Evolutionary conservation across 2,888 invertebrate species (phyloP).

Genomic region (Chydorus sphaericus): DNA sequence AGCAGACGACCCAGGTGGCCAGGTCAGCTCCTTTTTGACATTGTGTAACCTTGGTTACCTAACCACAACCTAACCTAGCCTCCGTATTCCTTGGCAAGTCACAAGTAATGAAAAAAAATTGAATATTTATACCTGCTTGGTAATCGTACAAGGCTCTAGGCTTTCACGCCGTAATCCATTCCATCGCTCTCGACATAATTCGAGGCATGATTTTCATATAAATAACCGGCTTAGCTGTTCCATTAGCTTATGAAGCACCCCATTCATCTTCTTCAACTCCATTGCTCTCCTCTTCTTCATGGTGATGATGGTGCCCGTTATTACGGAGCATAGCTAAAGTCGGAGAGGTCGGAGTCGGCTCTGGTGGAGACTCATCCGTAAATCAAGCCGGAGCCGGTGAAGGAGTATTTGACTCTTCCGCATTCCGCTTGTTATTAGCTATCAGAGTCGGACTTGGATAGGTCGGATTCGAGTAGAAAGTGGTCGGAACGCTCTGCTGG

Average conservation of each 20-base stretch:
- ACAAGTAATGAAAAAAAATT: not conserved
- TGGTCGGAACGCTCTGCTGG: not conserved
- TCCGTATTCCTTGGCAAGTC: no score
- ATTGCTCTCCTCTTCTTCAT: conserved; percentile 21
- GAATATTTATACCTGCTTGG: conserved; percentile 67
- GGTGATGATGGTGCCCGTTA: conserved; percentile 17
- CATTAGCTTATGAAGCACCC: conserved; percentile 24
- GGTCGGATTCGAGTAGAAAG: not conserved
- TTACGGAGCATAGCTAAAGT: conserved; percentile 1
- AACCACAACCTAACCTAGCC: no score
- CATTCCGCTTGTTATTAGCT: not conserved
- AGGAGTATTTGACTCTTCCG: not conserved
- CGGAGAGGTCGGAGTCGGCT: not conserved
- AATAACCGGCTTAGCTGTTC: no score
- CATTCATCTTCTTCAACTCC: conserved; percentile 26
- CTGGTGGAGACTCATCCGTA: not conserved
- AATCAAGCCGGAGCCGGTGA: not conserved
- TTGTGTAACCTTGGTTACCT: no score
- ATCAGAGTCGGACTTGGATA: not conserved
- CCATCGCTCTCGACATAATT: conserved; percentile 9
- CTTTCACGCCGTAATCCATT: conserved; percentile 48
- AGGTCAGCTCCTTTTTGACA: no score
- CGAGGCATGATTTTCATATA: not conserved
- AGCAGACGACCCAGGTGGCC: no score
- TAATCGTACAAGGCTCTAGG: conserved; percentile 89